Base-by-base conservation (phyloP, 2,888 invertebrate genomes). In the Trichopria drosophilae region DNA sequence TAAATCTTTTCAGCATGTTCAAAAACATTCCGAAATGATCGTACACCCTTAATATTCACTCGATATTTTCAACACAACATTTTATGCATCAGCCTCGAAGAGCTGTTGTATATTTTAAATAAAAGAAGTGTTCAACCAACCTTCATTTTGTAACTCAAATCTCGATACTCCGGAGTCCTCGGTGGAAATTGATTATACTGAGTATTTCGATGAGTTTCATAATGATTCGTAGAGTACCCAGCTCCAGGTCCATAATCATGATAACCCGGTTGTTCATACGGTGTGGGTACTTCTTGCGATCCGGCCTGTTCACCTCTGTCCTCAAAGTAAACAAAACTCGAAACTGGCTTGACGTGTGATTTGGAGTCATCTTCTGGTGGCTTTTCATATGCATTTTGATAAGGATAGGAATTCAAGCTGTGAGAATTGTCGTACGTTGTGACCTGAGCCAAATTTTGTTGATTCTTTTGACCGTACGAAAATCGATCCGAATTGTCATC, bases 281-380 rank as follows among this genome's bases (percentile, higher is more conserved):
- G n/a, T n/a, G n/a, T n/a, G n/a, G n/a, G n/a, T n/a, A n/a, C n/a
- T n/a, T n/a, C n/a, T n/a, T n/a, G n/a, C n/a, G n/a, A n/a, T n/a
- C n/a, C n/a, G n/a, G n/a, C n/a, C n/a, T 13, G 6, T 41, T 29
- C 31, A 4, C 26, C 20, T 7, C n/a, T 41, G 22, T 41, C 41
- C 28, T 31, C 20, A 41, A 12, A 18, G 9, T 31, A 29, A 31
- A 31, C 41, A 13, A 20, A 19, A 28, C 28, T 29, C 9, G 41
- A 41, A 41, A 13, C 12, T 28, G 41, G 29, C 6, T 18, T 41
- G 15, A 29, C 13, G 1, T 41, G 29, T 6, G 22, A 20, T 29
- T 29, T 29, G 3, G 28, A 20, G 9, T 31, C 19, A 28, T 31
- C 28, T 1, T 10, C 13, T 9, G 29, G 29, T 2, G 7, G 3